phyloP scores from a whole-genome alignment of 2,797 vertebrate genomes.

The Distichodus sexfasciatus region DNA sequence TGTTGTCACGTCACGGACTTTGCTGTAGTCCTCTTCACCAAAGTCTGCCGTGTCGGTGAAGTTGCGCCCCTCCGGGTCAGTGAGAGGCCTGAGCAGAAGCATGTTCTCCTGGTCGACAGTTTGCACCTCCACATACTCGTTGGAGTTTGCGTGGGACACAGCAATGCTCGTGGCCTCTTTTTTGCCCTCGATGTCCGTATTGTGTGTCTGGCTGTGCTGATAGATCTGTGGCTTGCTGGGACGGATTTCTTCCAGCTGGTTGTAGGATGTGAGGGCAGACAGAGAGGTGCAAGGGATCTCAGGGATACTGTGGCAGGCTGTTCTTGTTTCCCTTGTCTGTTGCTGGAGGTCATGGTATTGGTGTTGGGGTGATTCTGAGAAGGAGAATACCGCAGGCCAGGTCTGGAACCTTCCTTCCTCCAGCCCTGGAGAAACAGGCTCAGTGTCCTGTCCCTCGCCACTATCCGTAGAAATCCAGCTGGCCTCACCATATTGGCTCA shows the following conservation, averaged over 20 bases:
- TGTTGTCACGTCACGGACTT: slow-evolving; percentile 76
- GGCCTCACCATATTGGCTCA: slow-evolving; percentile 24
- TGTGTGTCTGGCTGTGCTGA: slow-evolving; percentile 53
- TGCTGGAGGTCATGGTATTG: slow-evolving; percentile 45
- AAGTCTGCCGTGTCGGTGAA: not conserved
- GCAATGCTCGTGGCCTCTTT: slow-evolving; percentile 38
- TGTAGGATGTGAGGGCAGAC: slow-evolving; percentile 32
- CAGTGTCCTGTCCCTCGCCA: slow-evolving; percentile 23
- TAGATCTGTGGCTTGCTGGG: slow-evolving; percentile 42
- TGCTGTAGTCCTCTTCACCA: slow-evolving; percentile 78
- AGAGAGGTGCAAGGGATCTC: slow-evolving; percentile 53
- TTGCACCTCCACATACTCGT: slow-evolving; percentile 88
- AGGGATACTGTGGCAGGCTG: slow-evolving; percentile 71
- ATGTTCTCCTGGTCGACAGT: slow-evolving; percentile 75
- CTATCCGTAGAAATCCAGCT: slow-evolving; percentile 26
- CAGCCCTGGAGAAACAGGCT: slow-evolving; percentile 45
- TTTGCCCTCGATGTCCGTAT: slow-evolving; percentile 49
- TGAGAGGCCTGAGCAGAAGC: slow-evolving; percentile 77
- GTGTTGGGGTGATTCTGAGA: too few relatives aligned
- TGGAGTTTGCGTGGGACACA: slow-evolving; percentile 57
- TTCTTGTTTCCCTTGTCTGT: slow-evolving; percentile 46
- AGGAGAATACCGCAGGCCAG: slow-evolving; percentile 73
- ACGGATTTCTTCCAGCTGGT: slow-evolving; percentile 39
- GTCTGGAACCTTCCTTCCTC: slow-evolving; percentile 68
- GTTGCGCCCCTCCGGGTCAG: slow-evolving; percentile 42